These are phyloP conservation scores for Hippoglossus hippoglossus DNA, from an alignment of 2,797 vertebrate species.

Conservation along the genomic window DNA sequence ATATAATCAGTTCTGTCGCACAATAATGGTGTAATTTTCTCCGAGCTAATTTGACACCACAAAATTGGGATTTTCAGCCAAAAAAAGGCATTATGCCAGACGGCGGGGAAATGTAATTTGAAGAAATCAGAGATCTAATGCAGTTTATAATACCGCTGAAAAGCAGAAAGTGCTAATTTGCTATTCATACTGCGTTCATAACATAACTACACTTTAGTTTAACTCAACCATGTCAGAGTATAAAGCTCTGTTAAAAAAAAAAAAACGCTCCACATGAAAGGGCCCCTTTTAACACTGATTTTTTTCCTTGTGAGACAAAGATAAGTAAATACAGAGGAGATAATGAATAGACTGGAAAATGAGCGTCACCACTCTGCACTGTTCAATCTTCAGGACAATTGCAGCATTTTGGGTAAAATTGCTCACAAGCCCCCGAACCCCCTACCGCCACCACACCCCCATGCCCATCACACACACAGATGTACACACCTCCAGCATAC, in stretches of 20 bases:
- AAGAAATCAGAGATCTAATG: conserved; percentile 85
- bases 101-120: conserved; percentile 81
- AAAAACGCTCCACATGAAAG: conserved; percentile 74
- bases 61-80: conserved; percentile 80
- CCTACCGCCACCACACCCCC: conserved; percentile 49
- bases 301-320: conserved; percentile 84
- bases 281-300: conserved; percentile 78
- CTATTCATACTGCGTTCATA: conserved; percentile 83
- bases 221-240: conserved; percentile 80
- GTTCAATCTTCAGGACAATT: conserved; percentile 88
- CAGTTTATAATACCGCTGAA: conserved; percentile 80
- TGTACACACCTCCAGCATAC: conserved; percentile 61
- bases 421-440: conserved; percentile 61
- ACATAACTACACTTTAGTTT: conserved; percentile 80
- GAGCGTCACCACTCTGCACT: conserved; percentile 79
- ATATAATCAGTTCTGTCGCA: conserved; percentile 62
- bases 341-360: conserved; percentile 88
- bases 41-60: conserved; percentile 81
- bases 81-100: conserved; percentile 67
- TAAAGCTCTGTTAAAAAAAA: conserved; percentile 80
- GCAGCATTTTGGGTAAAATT: conserved; percentile 89
- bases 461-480: conserved; percentile 63
- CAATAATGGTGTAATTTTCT: conserved; percentile 80
- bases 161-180: conserved; percentile 84
- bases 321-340: conserved; percentile 87